phyloP scores from a whole-genome alignment of 1,140 invertebrate genomes.

The Drosophila subobscura region DNA sequence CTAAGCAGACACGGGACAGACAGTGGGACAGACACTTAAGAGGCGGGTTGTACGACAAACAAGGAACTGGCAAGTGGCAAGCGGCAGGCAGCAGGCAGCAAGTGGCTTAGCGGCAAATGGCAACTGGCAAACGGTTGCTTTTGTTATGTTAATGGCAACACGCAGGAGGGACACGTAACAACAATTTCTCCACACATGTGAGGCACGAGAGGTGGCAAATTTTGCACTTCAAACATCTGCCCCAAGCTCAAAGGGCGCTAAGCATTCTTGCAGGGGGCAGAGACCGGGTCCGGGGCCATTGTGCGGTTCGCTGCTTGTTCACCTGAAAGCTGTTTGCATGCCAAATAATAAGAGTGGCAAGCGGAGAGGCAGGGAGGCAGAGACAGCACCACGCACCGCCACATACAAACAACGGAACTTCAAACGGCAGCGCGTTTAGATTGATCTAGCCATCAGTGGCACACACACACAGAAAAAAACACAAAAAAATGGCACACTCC shows the following conservation, averaged over 20 bases:
- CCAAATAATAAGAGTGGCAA: conserved; percentile 75
- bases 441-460: conserved; percentile 48
- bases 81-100: conserved; percentile 8
- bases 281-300: not conserved
- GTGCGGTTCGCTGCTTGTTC: conserved; percentile 25
- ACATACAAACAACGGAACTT: conserved; percentile 57
- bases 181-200: conserved; percentile 65
- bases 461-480: too few relatives aligned
- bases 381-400: conserved; percentile 9
- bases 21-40: conserved; percentile 54
- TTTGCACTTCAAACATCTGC: conserved; percentile 60
- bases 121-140: conserved; percentile 44
- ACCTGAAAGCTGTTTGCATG: conserved; percentile 69
- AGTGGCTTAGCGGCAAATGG: conserved; percentile 17
- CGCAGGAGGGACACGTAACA: conserved; percentile 64
- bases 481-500: conserved; percentile 15
- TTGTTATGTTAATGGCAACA: conserved; percentile 80
- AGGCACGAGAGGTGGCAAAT: conserved; percentile 54
- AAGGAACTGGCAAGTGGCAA: conserved; percentile 39
- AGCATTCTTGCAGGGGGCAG: not conserved
- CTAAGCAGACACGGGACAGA: conserved; percentile 41
- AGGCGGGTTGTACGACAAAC: conserved; percentile 56
- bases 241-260: not conserved
- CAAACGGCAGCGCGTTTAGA: conserved; percentile 49
- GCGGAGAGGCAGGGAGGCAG: conserved; percentile 20